A percentile compares a stretch with the other conserved stretches of the same genome.
Conservation (phyloP, 2,888 invertebrate species). For the Didymodactylos carnosus region DNA sequence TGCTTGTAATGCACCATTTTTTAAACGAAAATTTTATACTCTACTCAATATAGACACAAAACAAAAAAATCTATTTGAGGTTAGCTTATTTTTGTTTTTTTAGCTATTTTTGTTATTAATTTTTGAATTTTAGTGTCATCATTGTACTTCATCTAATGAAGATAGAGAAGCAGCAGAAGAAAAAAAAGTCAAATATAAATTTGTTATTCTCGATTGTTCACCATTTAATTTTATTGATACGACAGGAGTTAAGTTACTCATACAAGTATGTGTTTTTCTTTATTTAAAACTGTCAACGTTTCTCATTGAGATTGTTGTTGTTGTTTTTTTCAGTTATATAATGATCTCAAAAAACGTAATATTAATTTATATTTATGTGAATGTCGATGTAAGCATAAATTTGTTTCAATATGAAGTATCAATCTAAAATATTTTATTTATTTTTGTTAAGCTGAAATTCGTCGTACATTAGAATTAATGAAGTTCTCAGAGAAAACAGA, state of each 20-base stretch:
- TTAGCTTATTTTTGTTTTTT: no score
- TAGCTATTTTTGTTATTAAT: no score
- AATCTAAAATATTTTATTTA: no score
- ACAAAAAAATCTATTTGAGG: neutral
- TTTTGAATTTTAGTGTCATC: no score
- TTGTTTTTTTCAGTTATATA: neutral
- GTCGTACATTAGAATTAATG: no score
- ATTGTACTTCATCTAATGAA: no score
- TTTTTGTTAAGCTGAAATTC: no score
- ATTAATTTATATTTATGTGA: neutral
- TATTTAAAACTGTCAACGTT: neutral
- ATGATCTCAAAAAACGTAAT: neutral
- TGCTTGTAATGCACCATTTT: neutral
- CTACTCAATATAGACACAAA: neutral
- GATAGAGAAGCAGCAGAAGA: neutral
- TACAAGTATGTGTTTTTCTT: constrained; percentile 18
- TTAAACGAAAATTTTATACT: neutral
- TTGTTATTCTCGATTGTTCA: constrained; percentile 32
- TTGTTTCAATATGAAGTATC: no score
- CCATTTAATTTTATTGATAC: constrained; percentile 28
- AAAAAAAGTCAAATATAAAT: neutral
- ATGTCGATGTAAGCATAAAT: neutral
- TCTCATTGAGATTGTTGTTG: no score
- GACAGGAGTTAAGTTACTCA: constrained; percentile 26
- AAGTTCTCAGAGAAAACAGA: no score